Base-by-base conservation (phyloP, 2,113 vertebrate genomes). In the Coregonus clupeaformis region DNA sequence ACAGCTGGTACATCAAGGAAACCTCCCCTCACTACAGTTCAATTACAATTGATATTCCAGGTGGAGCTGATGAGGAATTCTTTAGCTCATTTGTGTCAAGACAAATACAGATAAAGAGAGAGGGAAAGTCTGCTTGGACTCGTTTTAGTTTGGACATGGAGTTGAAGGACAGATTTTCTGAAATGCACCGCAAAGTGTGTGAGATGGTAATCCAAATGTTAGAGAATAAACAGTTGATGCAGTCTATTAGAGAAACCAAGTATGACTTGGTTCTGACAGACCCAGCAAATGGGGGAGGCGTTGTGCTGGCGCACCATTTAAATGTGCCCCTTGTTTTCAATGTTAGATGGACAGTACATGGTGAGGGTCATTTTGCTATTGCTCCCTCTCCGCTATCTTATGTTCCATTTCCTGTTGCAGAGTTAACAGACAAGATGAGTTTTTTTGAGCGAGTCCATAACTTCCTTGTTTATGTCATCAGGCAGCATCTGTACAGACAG, bases 361-460 rank as follows among this genome's bases (percentile, higher is more conserved):
- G 22, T 20, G 92, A 92, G 0, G 81, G 52, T 2, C 92, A 92
- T 73, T 57, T 89, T 32, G 71, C 71, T 2, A 62, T 89, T 11
- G 90, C 90, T 5, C 90, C 92, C 9, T 89, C 91, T 1, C 92
- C 91, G 1, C 0, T 89, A 6, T 93, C 91, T 3, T 91, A 92
- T 52, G 77, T 93, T 65, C 92, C n/a, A n/a, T n/a, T n/a, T n/a
- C n/a, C n/a, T n/a, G n/a, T n/a, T n/a, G n/a, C 85, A n/a, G 79
- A 77, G 5, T 0, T 71, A 42, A 84, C 87, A 6, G 90, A 93
- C 29, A 80, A 82, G 22, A 93, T 94, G 91, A 84, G 32, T 5
- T 85, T n/a, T 59, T 14, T 92, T 93, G 84, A 94, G 67, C 90
- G 91, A 62, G 80, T 91, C 2, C 81, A 85, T 71, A 94, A 94